A percentile compares a stretch with the other conserved stretches of the same genome.
Evolutionary conservation across 1,140 invertebrate genomes (phyloP).

Genomic region (Proales similis): DNA sequence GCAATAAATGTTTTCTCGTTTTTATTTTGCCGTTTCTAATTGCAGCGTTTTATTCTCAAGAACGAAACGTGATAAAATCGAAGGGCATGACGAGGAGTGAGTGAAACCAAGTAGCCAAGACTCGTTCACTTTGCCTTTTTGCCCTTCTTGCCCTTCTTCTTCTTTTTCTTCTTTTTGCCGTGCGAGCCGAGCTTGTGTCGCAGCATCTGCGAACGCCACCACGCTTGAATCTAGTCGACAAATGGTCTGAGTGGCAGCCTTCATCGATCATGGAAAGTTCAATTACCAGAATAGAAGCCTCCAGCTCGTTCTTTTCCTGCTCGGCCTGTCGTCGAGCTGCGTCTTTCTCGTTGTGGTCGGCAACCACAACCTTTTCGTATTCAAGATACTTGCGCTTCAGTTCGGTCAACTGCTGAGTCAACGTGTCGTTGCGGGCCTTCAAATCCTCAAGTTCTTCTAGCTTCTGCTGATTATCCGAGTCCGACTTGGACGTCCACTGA

Average conservation of each 20-base stretch:
- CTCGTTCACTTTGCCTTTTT: no score
- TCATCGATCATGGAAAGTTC: no score
- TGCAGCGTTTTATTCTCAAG: no score
- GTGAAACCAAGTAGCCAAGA: no score
- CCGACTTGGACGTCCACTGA: slow-evolving; percentile 19
- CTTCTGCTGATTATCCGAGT: slow-evolving; percentile 22
- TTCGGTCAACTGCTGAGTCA: background rate
- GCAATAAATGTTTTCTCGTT: no score
- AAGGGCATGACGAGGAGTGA: no score
- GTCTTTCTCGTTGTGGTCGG: slow-evolving; percentile 22
- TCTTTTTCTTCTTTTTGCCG: slow-evolving; percentile 36
- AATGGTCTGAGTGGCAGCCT: no score
- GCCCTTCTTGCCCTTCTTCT: slow-evolving; percentile 36
- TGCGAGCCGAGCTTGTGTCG: slow-evolving; percentile 13
- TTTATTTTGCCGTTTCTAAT: no score
- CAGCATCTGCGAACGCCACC: slow-evolving; percentile 34
- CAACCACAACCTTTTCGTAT: slow-evolving; percentile 21
- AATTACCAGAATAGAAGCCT: slow-evolving; percentile 7
- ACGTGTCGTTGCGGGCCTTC: background rate
- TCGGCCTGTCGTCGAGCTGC: slow-evolving; percentile 11
- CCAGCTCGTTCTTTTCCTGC: slow-evolving; percentile 31
- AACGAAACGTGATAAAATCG: no score
- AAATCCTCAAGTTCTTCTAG: slow-evolving; percentile 24
- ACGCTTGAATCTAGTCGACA: slow-evolving; percentile 37
- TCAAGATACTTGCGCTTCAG: background rate